Percentiles rank a stretch among this genome's conserved stretches.
These are phyloP conservation scores for Cryptotermes secundus DNA, from an alignment of 1,140 invertebrate species.

Conservation along the genomic window DNA sequence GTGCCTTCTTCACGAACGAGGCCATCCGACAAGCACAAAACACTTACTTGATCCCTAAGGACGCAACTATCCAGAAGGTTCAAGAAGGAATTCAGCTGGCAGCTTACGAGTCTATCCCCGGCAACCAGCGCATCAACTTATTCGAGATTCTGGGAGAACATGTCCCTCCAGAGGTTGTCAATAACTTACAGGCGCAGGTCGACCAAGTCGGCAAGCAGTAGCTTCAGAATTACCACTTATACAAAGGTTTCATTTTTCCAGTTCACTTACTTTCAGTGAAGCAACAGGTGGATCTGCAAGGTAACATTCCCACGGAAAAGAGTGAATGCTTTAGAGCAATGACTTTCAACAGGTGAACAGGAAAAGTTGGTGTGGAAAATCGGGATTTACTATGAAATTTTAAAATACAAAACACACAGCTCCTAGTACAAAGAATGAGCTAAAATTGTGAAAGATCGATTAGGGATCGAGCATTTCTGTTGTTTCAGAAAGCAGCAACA, in stretches of 20 bases:
- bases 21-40: slow-evolving; percentile 83
- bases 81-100: slow-evolving; percentile 81
- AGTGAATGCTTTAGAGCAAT: no score
- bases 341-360: no score
- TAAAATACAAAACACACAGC: no score
- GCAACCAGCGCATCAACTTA: slow-evolving; percentile 76
- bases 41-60: slow-evolving; percentile 77
- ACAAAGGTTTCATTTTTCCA: not conserved
- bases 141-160: slow-evolving; percentile 78
- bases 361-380: no score
- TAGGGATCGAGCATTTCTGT: no score
- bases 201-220: slow-evolving; percentile 65
- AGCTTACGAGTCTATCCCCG: slow-evolving; percentile 79
- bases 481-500: no score
- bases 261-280: not conserved
- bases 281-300: not conserved
- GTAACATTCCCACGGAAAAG: no score
- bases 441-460: no score
- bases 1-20: slow-evolving; percentile 76
- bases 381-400: no score
- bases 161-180: slow-evolving; percentile 81
- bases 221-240: not conserved
- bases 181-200: slow-evolving; percentile 78
- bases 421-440: no score
- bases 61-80: slow-evolving; percentile 81